Evolutionary conservation across 1,140 invertebrate genomes (phyloP).

Genomic region (Mamestra configurata): DNA sequence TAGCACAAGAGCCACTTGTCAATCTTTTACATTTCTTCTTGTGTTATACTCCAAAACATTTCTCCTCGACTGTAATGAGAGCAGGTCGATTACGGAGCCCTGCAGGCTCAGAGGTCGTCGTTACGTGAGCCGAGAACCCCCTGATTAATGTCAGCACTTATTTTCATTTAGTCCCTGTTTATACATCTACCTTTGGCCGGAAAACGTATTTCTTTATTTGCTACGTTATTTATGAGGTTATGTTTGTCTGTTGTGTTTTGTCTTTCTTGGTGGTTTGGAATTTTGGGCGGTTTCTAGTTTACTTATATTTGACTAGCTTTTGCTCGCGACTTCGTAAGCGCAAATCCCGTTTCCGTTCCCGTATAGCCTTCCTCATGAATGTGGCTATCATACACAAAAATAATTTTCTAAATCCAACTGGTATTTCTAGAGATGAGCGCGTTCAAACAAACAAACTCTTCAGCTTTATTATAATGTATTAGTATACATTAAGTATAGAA

Average conservation of each 20-base stretch:
- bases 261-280: neutral
- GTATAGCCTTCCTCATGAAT: no score
- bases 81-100: slow-evolving; percentile 50
- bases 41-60: neutral
- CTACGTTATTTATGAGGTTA: slow-evolving; percentile 8
- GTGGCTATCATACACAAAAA: no score
- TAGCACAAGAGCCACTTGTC: neutral
- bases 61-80: slow-evolving; percentile 18
- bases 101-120: slow-evolving; percentile 42
- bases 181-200: slow-evolving; percentile 2
- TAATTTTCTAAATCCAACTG: no score
- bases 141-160: slow-evolving; percentile 67
- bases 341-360: no score
- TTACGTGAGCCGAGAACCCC: slow-evolving; percentile 55
- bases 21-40: neutral
- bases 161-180: slow-evolving; percentile 62
- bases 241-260: neutral
- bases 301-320: no score
- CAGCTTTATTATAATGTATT: no score
- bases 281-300: no score
- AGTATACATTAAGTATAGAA: no score
- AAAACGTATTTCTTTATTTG: slow-evolving; percentile 47
- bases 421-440: no score
- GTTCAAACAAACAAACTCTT: no score
- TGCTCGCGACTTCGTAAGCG: no score